These are phyloP conservation scores for Oenanthe melanoleuca DNA, from an alignment of 2,113 vertebrate genomes.

Conservation along the genomic window DNA sequence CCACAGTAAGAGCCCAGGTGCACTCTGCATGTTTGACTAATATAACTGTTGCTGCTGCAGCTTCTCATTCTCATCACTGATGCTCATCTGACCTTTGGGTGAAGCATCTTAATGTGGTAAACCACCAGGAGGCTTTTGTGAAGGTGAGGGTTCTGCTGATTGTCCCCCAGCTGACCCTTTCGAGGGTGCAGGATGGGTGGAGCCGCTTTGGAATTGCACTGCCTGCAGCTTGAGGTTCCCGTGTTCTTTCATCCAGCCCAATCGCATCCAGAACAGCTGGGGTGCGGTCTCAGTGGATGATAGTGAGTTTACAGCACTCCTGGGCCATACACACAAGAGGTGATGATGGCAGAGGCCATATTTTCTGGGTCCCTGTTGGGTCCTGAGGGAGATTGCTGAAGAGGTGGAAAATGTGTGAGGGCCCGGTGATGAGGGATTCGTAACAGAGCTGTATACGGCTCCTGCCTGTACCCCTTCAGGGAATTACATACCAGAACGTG, in stretches of 20 bases:
- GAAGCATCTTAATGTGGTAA: neutral
- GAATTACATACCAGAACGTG: neutral
- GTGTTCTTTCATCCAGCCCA: neutral
- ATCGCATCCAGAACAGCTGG: rapidly evolving
- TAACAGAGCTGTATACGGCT: neutral
- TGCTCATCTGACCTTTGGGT: neutral
- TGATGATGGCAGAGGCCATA: rapidly evolving
- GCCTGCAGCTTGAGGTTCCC: neutral
- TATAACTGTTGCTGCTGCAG: neutral
- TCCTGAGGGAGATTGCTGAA: no score
- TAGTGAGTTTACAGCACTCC: neutral
- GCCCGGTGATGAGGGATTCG: rapidly evolving
- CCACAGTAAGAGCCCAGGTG: rapidly evolving
- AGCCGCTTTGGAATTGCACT: neutral
- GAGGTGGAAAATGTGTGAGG: rapidly evolving
- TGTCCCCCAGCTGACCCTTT: neutral
- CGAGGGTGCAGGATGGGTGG: rapidly evolving
- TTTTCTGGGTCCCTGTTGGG: rapidly evolving
- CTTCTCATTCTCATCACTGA: neutral
- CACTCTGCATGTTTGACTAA: rapidly evolving
- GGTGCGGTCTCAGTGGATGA: no score
- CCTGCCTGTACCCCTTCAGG: neutral
- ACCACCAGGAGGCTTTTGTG: neutral
- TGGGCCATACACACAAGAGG: neutral
- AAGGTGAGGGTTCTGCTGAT: neutral